phyloP scores from a whole-genome alignment of 1,140 invertebrate species.

The Neelides sp. region DNA sequence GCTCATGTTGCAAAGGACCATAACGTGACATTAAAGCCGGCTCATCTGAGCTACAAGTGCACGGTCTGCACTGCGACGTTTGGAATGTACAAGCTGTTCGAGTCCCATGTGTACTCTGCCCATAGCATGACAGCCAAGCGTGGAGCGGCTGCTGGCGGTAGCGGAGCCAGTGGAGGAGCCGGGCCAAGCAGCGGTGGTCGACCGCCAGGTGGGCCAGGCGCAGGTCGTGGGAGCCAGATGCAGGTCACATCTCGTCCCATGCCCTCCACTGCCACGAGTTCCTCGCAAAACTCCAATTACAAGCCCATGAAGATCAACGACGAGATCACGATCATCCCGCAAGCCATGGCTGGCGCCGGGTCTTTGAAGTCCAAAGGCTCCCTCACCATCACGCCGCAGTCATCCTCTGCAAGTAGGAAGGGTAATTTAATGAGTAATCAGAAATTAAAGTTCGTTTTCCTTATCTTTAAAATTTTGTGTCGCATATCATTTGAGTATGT shows the following conservation, averaged over 20 bases:
- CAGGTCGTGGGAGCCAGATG: constrained; percentile 18
- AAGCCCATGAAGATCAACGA: constrained; percentile 80
- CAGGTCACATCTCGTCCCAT: constrained; percentile 26
- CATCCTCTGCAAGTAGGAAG: constrained; percentile 14
- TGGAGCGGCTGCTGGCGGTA: constrained; percentile 46
- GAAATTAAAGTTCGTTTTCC: neutral
- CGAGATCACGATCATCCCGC: constrained; percentile 82
- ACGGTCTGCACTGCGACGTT: constrained; percentile 88
- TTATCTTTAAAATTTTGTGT: neutral
- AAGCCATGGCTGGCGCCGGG: constrained; percentile 41
- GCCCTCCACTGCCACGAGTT: constrained; percentile 12
- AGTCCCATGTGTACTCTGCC: constrained; percentile 83
- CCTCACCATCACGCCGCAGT: constrained; percentile 29
- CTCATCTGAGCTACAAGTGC: constrained; percentile 84
- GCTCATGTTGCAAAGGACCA: constrained; percentile 83
- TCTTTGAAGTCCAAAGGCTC: constrained; percentile 29
- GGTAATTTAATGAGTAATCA: neutral
- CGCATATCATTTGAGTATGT: neutral
- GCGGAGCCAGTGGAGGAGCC: too few relatives aligned
- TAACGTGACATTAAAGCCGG: constrained; percentile 76
- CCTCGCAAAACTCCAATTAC: constrained; percentile 39
- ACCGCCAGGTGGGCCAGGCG: too few relatives aligned
- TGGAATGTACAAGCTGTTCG: constrained; percentile 87
- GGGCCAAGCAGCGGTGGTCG: constrained; percentile 1
- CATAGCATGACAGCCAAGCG: constrained; percentile 72